Conservation (phyloP, 2,113 vertebrate species). For the Pomatostomus ruficeps region DNA sequence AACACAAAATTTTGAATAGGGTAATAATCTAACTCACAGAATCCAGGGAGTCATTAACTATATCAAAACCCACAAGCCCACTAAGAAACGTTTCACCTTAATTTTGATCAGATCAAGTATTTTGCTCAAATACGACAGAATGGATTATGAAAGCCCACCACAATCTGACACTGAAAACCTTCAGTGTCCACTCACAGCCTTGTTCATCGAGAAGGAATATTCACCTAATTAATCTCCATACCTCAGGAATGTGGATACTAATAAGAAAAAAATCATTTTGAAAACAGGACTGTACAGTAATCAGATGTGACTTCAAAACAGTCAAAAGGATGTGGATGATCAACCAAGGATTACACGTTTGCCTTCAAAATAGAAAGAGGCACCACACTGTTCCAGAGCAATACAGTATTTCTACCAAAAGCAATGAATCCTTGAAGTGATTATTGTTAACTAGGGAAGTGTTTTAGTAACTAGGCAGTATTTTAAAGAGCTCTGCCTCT, state of each 20-base stretch:
- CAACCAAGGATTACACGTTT: background rate
- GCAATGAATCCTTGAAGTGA: background rate
- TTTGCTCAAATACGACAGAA: background rate
- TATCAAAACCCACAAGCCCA: background rate
- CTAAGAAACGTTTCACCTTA: background rate
- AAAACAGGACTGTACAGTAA: background rate
- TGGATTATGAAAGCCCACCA: background rate
- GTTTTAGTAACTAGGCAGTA: background rate
- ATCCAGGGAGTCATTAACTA: background rate
- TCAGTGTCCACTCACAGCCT: background rate
- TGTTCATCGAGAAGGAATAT: background rate
- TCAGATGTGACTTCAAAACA: background rate
- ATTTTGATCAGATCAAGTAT: background rate
- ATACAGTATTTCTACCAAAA: background rate
- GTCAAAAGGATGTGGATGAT: background rate
- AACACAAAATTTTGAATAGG: background rate
- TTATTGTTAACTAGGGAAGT: background rate
- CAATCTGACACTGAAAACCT: background rate
- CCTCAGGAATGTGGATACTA: background rate
- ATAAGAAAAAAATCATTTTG: background rate
- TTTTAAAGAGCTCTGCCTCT: background rate
- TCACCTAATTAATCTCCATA: background rate
- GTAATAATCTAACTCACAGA: background rate
- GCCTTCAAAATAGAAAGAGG: background rate
- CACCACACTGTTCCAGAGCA: background rate